Evolutionary conservation across 2,113 vertebrate genomes (phyloP), one percentile per base, ranked within the genome.

Genomic region (Pitta sordida): DNA sequence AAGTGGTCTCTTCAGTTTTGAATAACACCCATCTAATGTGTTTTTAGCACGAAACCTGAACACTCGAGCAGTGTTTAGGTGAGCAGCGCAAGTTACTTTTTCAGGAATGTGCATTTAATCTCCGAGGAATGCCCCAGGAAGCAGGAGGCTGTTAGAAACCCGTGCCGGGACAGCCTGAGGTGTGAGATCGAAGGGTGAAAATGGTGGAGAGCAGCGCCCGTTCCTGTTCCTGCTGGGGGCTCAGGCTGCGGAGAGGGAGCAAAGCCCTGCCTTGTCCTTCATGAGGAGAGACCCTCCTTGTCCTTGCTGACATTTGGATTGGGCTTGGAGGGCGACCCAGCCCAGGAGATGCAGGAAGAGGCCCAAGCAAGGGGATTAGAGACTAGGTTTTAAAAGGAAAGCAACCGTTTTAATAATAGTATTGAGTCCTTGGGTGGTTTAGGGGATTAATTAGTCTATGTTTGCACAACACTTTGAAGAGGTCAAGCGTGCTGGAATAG

Each of bases 381-480:
- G 37, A 41, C 10, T 37, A 30, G 93, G 90, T 96, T 94, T 94
- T 95, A 92, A 96, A 96, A 91, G 84, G 89, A 95, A 94, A 94
- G 79, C 82, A 59, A 92, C 75, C 3, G 82, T 94, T 94, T 94
- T 86, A 96, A 94, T 95, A 94, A 95, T 95, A 93, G 95, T 92
- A 83, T 88, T 87, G 91, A 93, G 79, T 91, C 82, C 84, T 84
- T 4, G 55, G 70, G 64, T 91, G 93, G 89, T 95, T 95, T 94
- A 94, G 87, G 67, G 91, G 89, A 95, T 96, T 96, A 96, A 90
- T 91, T 88, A 83, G 74, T 29, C 78, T 1, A 0, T 85, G 82
- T 92, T 93, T 87, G 84, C 82, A 80, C 43, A 92, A 70, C 74
- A 32, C 87, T 95, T 90, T 32, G 89, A 91, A 87, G 91, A 94